Conservation (phyloP, 2,797 vertebrate genomes). For the Enteromius anoplus region DNA sequence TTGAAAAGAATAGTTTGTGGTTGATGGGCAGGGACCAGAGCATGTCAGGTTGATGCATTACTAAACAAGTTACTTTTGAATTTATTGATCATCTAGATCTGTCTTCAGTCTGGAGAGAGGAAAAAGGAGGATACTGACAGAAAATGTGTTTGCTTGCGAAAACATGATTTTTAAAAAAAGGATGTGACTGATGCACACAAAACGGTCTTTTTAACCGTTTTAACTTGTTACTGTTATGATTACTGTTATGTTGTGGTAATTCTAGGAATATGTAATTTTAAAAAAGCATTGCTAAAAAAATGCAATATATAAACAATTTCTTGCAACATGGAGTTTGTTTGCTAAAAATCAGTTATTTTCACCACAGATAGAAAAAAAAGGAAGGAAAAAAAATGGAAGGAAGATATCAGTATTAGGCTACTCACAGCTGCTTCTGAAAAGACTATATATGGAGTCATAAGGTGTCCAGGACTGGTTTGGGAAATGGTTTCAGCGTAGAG, state of each 20-base stretch:
- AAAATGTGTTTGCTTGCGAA: background rate
- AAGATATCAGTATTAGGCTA: background rate
- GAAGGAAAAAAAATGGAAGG: too few relatives aligned
- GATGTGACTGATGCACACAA: background rate
- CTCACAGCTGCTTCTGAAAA: constrained; percentile 2
- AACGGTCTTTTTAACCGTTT: background rate
- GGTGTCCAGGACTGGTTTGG: background rate
- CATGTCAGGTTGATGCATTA: constrained; percentile 4
- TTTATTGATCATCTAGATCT: background rate
- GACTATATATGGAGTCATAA: background rate
- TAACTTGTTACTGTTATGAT: background rate
- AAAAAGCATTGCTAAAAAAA: background rate
- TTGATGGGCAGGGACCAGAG: background rate
- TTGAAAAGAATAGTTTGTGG: background rate
- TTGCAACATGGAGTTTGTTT: background rate
- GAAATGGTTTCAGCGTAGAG: background rate
- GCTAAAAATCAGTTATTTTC: background rate
- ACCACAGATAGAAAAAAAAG: background rate
- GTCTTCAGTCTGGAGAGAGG: background rate
- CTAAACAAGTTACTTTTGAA: constrained; percentile 1
- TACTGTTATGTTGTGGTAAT: background rate
- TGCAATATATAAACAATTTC: background rate
- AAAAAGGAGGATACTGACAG: background rate
- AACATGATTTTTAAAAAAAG: background rate
- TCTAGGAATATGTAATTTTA: background rate